Evolutionary conservation across 2,888 invertebrate genomes (phyloP), one percentile per base, ranked within the genome.

Genomic region (Athalia cordata): DNA sequence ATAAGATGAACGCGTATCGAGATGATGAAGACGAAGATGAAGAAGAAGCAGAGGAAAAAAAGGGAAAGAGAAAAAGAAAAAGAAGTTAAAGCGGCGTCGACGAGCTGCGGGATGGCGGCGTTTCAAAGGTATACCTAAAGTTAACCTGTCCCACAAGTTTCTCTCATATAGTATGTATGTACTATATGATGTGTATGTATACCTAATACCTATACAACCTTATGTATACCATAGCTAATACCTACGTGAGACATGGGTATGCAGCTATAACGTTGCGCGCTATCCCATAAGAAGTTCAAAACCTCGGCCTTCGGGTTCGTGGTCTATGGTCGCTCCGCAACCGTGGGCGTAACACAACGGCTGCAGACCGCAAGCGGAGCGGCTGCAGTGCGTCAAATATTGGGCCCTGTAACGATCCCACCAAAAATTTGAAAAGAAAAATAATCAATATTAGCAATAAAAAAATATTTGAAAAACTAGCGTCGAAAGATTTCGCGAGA

Each of bases 141-240:
- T 81, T 84, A 85, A 87, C 86, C 86, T 87, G 87, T 85, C 86
- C 82, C 84, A 81, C 85, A 83, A 85, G 86, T 85, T 86, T 84
- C 83, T 83, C 61, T 7, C 13, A 61, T 61, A 6, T 13, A 13
- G 13, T 7, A 3, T 55, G 8, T 55, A 11, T 55, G 8, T 55
- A 11, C 55, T 4, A 8, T 55, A 55, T n/a, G 29, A 55, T 55
- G n/a, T n/a, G 4, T 55, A 55, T n/a, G n/a, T 55, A 55, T 55
- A 4, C 4, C 55, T 4, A 11, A 55, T 55, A 55, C 4, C 55
- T 3, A 62, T 62, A 29, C 29, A 62, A 29, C 6, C 47, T 11
- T 3, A 15, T 50, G 13, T 67, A 67, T 67, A 49, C 50, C 8
- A n/a, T 55, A 55, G 8, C 8, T 55, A n/a, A n/a, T 49, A 50